phyloP scores from a whole-genome alignment of 2,888 invertebrate genomes.

The Strigamia maritima region DNA sequence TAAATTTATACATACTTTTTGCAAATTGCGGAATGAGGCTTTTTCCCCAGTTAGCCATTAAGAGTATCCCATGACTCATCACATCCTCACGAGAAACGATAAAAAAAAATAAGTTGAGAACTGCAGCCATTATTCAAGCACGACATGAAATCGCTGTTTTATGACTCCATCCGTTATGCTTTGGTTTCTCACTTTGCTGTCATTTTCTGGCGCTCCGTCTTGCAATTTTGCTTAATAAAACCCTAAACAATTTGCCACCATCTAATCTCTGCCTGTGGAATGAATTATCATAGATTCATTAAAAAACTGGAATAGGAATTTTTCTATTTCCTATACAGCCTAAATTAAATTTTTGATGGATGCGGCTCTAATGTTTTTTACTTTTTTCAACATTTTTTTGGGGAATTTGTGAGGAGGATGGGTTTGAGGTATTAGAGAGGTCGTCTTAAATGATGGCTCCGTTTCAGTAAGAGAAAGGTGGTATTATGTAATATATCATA shows the following conservation, averaged over 20 bases:
- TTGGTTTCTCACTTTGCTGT: constrained; percentile 21
- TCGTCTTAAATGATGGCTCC: neutral
- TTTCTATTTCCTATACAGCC: too few species aligned
- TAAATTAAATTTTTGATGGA: constrained; percentile 21
- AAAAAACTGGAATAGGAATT: neutral
- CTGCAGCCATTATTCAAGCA: constrained; percentile 16
- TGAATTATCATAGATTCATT: too few species aligned
- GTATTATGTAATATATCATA: neutral
- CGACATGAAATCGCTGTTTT: constrained; percentile 23
- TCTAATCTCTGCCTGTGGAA: too few species aligned
- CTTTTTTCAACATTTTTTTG: neutral
- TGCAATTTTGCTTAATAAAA: neutral
- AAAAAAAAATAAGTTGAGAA: neutral
- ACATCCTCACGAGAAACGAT: neutral
- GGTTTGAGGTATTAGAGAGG: neutral
- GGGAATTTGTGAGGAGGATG: neutral
- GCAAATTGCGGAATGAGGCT: neutral
- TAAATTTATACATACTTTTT: neutral
- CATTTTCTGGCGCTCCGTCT: neutral
- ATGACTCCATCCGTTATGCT: constrained; percentile 24
- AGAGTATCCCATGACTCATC: constrained; percentile 24
- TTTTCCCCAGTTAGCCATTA: neutral
- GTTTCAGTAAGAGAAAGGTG: neutral
- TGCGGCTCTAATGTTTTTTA: neutral
- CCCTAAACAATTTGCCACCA: neutral